Evolutionary conservation across 2,888 invertebrate species (phyloP), one percentile per base, ranked within the genome.

Genomic region (Psylliodes chrysocephalus): DNA sequence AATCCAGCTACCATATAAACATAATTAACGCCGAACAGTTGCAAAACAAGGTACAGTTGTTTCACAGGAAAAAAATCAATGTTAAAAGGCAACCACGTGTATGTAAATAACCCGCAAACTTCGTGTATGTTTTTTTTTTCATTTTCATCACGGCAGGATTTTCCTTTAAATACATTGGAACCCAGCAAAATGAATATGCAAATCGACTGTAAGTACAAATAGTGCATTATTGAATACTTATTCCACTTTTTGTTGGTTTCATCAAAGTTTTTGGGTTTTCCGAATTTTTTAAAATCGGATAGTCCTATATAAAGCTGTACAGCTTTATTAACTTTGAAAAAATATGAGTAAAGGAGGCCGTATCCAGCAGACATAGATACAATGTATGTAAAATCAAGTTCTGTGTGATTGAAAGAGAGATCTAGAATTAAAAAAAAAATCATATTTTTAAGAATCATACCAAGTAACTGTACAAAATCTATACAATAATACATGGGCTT

Each of bases 81-180:
- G 30, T 65, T 40, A 47, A 68, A 68, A 35, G 68, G 68, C 54
- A 68, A 47, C 68, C 65, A 68, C 0, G 65, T 63, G 19, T 68
- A 57, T 0, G 63, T 47, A 42, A 60, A 65, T 1, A 68, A 44
- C 8, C 68, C 68, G 28, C 68, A 64, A 2, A 68, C 53, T 40
- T 67, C 67, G 14, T 14, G n/a, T 8, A 2, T 52, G 6, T 28
- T 15, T 17, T 14, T 18, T 35, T 19, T 10, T 47, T 22, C 22
- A 22, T 22, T 22, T 33, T 33, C 33, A 2, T 33, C 33, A n/a
- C 14, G 17, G 14, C 44, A 44, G 1, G 12, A 12, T 1, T 47
- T 12, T 22, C 60, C 60, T 33, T 52, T 57, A n/a, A 62, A 61
- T 17, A 64, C 40, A 10, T 62, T 53, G 10, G 64, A 62, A 10